A percentile compares a stretch with the other conserved stretches of the same genome.
Evolutionary conservation across 2,888 invertebrate species (phyloP).

Genomic region (Furcula furcula): DNA sequence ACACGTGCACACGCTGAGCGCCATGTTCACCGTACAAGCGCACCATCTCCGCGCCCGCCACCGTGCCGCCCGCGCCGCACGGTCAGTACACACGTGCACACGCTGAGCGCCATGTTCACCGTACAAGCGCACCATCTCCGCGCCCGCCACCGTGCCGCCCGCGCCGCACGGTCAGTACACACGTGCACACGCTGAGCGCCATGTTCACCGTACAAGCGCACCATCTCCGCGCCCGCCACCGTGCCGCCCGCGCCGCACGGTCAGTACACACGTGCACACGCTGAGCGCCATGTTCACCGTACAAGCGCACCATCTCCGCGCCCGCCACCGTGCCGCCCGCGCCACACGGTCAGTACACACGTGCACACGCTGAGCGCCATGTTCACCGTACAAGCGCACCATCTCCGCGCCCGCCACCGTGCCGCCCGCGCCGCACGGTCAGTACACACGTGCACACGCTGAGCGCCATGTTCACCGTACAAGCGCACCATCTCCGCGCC

Average conservation of each 20-base stretch:
- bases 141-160: slow-evolving; percentile 91
- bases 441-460: no score
- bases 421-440: slow-evolving; percentile 83
- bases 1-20: slow-evolving; percentile 86
- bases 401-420: slow-evolving; percentile 95
- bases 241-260: slow-evolving; percentile 85
- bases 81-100: no score
- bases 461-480: no score
- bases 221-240: slow-evolving; percentile 94
- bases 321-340: slow-evolving; percentile 91
- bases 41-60: slow-evolving; percentile 96
- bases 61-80: slow-evolving; percentile 83
- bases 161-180: slow-evolving; percentile 68
- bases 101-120: no score
- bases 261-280: no score
- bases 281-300: no score
- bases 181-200: no score
- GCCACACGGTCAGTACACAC: slow-evolving; percentile 60
- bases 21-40: slow-evolving; percentile 96
- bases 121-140: no score
- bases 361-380: no score
- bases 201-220: no score
- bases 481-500: no score
- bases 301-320: slow-evolving; percentile 95
- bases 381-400: no score